Percentiles rank a stretch among this genome's conserved stretches.
Conservation (phyloP, 2,888 invertebrate genomes). For the Cataglyphis albicans region DNA sequence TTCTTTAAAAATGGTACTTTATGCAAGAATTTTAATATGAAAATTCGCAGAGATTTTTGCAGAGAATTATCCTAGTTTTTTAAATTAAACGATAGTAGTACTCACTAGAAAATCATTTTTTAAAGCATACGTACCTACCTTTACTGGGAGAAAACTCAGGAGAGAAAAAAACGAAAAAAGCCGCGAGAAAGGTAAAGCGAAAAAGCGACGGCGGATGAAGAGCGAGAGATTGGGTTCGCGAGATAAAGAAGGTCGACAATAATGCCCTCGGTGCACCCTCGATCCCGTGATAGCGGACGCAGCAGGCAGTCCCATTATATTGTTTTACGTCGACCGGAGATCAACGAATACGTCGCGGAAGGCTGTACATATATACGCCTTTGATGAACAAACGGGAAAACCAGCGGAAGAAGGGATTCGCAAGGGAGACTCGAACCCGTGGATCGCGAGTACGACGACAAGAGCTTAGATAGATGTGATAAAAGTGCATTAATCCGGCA, state of each 20-base stretch:
- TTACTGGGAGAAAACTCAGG: constrained; percentile 64
- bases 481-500: constrained; percentile 23
- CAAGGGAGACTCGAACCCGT: constrained; percentile 60
- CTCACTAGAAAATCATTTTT: background rate
- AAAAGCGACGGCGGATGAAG: constrained; percentile 64
- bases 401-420: constrained; percentile 66
- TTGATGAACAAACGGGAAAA: constrained; percentile 57
- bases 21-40: background rate
- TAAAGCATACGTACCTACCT: constrained; percentile 50
- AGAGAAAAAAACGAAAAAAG: constrained; percentile 57
- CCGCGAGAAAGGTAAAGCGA: constrained; percentile 64
- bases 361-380: constrained; percentile 58
- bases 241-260: constrained; percentile 82
- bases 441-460: background rate
- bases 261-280: constrained; percentile 76
- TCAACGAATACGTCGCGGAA: constrained; percentile 65
- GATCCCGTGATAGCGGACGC: constrained; percentile 73
- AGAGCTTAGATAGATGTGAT: background rate
- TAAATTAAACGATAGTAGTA: background rate
- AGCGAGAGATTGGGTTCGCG: constrained; percentile 78
- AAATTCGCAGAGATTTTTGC: background rate
- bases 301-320: constrained; percentile 76
- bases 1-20: background rate
- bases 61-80: background rate
- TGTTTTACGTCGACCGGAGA: constrained; percentile 76